Evolutionary conservation across 2,888 invertebrate genomes (phyloP).

Genomic region (Pachydiplax longipennis): DNA sequence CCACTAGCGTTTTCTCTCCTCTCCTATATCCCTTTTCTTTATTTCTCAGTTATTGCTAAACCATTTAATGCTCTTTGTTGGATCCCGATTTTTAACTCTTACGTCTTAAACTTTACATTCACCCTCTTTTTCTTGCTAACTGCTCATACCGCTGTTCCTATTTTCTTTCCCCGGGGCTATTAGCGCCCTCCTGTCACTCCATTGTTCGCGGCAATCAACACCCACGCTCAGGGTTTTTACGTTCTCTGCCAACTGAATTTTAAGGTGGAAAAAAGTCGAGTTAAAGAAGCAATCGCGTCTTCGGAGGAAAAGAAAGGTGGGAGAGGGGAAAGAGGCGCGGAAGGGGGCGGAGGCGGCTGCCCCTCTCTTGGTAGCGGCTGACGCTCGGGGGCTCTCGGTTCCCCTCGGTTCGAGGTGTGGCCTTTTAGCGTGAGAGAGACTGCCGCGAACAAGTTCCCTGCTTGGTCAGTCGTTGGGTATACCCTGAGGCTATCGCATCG

Average conservation of each 20-base stretch:
- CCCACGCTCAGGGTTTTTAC: slow-evolving; percentile 15
- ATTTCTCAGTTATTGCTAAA: background rate
- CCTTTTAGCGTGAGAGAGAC: slow-evolving; percentile 20
- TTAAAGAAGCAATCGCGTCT: slow-evolving; percentile 15
- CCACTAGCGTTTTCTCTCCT: background rate
- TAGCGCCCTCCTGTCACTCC: slow-evolving; percentile 16
- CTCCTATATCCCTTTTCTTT: background rate
- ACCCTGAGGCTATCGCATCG: slow-evolving; percentile 20
- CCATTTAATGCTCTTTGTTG: background rate
- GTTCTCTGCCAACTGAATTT: slow-evolving; percentile 16
- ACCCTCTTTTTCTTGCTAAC: background rate
- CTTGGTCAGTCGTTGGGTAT: slow-evolving; percentile 6
- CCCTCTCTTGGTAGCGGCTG: slow-evolving; percentile 22
- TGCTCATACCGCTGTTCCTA: background rate
- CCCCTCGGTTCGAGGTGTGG: slow-evolving; percentile 40
- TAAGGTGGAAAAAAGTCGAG: background rate
- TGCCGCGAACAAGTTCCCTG: slow-evolving; percentile 9
- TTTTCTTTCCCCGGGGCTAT: background rate
- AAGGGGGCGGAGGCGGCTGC: background rate
- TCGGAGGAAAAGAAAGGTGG: background rate
- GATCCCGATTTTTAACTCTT: background rate
- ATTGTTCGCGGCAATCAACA: slow-evolving; percentile 31
- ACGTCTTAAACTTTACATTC: background rate
- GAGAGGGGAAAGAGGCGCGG: background rate
- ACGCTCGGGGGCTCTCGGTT: slow-evolving; percentile 37